A percentile compares a stretch with the other conserved stretches of the same genome.
Evolutionary conservation across 2,113 vertebrate genomes (phyloP).

Genomic region (Thalassarche chlororhynchos): DNA sequence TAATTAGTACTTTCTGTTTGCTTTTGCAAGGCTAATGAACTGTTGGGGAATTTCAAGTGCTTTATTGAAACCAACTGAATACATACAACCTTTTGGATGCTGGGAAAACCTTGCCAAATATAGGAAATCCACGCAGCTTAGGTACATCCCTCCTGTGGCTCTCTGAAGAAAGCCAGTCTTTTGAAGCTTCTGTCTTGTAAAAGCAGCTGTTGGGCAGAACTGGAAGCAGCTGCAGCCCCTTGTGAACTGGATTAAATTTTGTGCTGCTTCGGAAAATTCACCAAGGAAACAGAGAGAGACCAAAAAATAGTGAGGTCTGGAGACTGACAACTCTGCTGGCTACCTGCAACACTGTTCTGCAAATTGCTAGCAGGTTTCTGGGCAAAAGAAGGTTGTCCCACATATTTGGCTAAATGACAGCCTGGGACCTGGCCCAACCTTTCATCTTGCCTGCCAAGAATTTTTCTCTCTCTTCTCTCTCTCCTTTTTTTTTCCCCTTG

Average conservation of each 20-base stretch:
- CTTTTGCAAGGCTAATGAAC: background rate
- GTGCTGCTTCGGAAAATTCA: conserved; percentile 3
- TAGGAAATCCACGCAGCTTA: background rate
- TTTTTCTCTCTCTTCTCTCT: background rate
- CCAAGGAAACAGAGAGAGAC: background rate
- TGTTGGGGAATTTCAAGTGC: background rate
- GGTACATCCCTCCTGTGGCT: background rate
- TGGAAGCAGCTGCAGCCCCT: background rate
- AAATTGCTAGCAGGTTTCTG: conserved; percentile 1
- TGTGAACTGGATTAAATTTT: background rate
- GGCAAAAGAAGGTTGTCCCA: background rate
- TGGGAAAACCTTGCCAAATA: background rate
- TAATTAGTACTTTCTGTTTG: background rate
- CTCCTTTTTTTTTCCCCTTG: background rate
- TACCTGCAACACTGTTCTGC: conserved; percentile 18
- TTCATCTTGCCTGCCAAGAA: background rate
- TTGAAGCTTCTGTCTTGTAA: background rate
- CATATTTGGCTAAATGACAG: background rate
- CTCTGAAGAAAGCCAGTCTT: background rate
- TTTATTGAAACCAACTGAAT: background rate
- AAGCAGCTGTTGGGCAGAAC: background rate
- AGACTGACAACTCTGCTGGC: background rate
- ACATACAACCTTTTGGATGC: background rate
- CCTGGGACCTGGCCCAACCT: background rate
- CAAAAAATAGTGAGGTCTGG: background rate